Conservation (phyloP, 2,888 invertebrate genomes). For the Agrotis exclamationis region DNA sequence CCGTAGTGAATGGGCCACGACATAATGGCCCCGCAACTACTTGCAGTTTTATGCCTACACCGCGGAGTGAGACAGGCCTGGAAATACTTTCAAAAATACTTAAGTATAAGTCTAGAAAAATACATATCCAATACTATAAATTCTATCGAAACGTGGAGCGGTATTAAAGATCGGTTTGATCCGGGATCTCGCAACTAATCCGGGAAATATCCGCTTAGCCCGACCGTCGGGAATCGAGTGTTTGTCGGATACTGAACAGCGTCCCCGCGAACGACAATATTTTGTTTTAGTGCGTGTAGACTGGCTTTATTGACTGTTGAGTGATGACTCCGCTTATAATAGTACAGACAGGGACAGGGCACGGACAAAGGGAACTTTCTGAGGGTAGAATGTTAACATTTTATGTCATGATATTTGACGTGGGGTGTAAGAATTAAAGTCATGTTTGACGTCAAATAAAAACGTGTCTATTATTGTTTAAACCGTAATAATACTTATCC, state of each 20-base stretch:
- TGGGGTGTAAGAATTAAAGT: constrained; percentile 18
- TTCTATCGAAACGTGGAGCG: constrained; percentile 35
- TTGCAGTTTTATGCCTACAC: no score
- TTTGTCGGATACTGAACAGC: constrained; percentile 60
- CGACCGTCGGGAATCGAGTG: constrained; percentile 49
- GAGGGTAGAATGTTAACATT: constrained; percentile 16
- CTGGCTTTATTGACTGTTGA: constrained; percentile 43
- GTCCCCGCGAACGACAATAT: constrained; percentile 56
- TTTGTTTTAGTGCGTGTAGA: constrained; percentile 61
- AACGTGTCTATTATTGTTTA: constrained; percentile 10
- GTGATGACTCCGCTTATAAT: constrained; percentile 34
- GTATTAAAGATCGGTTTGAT: constrained; percentile 58
- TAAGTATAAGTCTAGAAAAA: constrained; percentile 38
- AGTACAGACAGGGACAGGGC: constrained; percentile 17
- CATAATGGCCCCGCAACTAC: no score
- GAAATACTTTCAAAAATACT: constrained; percentile 7
- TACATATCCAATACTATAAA: constrained; percentile 51
- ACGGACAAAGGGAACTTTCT: constrained; percentile 20
- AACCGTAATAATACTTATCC: no score
- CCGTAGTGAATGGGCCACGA: no score
- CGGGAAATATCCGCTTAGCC: constrained; percentile 54
- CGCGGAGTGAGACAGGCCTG: no score
- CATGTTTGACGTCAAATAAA: constrained; percentile 16
- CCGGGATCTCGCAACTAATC: constrained; percentile 54
- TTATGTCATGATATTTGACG: constrained; percentile 32